These are phyloP conservation scores for Crematogaster levior DNA, from an alignment of 2,888 invertebrate genomes.

Conservation along the genomic window DNA sequence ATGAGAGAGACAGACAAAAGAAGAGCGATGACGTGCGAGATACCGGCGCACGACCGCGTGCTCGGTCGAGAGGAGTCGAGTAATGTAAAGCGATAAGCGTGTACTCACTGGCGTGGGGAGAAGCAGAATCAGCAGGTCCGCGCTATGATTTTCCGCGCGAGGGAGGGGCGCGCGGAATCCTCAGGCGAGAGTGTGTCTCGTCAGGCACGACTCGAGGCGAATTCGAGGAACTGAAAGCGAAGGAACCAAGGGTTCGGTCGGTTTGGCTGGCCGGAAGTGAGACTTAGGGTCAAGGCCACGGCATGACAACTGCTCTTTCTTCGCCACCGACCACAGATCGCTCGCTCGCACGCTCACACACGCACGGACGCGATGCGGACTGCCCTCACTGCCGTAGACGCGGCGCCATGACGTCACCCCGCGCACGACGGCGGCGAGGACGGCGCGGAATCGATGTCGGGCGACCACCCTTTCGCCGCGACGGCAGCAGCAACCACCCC, in stretches of 20 bases:
- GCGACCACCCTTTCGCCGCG: constrained; percentile 57
- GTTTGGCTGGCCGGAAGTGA: constrained; percentile 66
- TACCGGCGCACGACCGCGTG: constrained; percentile 16
- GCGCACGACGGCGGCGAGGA: constrained; percentile 50
- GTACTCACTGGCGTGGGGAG: constrained; percentile 45
- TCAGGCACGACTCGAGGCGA: not conserved
- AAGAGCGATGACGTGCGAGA: constrained; percentile 11
- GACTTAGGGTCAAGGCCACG: constrained; percentile 75
- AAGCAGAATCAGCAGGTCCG: not conserved
- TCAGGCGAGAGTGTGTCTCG: not conserved
- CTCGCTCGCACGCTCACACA: constrained; percentile 41
- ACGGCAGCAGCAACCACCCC: constrained; percentile 56
- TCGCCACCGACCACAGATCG: not conserved
- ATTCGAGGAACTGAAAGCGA: constrained; percentile 21
- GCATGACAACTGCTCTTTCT: constrained; percentile 69
- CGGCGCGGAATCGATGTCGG: constrained; percentile 74
- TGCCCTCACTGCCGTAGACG: constrained; percentile 45
- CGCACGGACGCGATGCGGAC: constrained; percentile 60
- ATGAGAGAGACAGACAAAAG: too few relatives aligned
- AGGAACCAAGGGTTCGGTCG: constrained; percentile 61
- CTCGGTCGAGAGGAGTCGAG: not conserved
- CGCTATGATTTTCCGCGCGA: constrained; percentile 9
- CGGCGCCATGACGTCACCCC: constrained; percentile 75
- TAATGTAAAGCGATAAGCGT: not conserved
- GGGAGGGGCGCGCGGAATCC: not conserved